A percentile compares a stretch with the other conserved stretches of the same genome.
phyloP scores from a whole-genome alignment of 2,113 vertebrate genomes.

The Lepidothrix coronata region DNA sequence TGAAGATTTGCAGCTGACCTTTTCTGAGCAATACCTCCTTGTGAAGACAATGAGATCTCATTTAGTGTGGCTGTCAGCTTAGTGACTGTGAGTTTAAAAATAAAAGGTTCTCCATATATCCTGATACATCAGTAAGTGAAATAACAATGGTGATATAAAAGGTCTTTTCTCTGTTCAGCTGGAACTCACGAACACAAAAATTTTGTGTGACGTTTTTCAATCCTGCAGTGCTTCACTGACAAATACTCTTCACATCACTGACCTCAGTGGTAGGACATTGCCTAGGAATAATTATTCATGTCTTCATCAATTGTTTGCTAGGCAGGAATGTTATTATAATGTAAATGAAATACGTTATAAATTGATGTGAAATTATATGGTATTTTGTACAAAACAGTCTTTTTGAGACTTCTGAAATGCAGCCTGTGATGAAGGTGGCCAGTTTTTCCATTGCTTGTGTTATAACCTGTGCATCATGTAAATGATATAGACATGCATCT shows the following conservation, averaged over 20 bases:
- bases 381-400: neutral
- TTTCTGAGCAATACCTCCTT: neutral
- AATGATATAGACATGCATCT: neutral
- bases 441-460: neutral
- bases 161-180: neutral
- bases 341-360: neutral
- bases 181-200: neutral
- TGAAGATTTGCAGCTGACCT: conserved; percentile 5
- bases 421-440: neutral
- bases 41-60: neutral
- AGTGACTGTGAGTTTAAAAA: conserved; percentile 5
- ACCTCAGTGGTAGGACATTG: neutral
- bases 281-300: neutral
- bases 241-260: neutral
- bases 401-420: neutral
- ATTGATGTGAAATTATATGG: neutral
- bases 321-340: neutral
- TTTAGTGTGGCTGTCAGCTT: neutral
- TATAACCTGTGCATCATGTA: neutral
- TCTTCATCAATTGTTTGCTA: neutral
- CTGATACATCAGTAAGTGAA: neutral
- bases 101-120: neutral
- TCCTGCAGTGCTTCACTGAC: neutral
- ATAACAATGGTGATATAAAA: neutral
- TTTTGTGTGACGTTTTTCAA: neutral